Base-by-base conservation (phyloP, 2,797 vertebrate species). In the Rhinatrema bivittatum region DNA sequence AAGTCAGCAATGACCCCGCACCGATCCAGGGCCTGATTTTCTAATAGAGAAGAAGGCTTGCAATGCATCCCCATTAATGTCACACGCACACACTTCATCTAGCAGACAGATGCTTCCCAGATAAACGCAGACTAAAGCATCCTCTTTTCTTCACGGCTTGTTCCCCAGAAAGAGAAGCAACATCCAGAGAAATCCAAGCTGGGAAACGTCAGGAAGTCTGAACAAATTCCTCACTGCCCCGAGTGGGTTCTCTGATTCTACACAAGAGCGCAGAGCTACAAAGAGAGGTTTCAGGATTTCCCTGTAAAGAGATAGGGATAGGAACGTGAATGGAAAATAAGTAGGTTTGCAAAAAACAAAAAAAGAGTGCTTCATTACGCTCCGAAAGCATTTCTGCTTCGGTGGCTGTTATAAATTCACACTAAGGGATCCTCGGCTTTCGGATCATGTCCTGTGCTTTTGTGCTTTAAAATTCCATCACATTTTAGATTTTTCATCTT, bases 231-330 rank as follows among this genome's bases (percentile, higher is more conserved):
- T 73, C 25, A 56, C 33, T 41, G 36, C 53, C 72, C 78, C 81
- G 68, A 66, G 62, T 73, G 79, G 74, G 63, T 73, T 75, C 74
- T 86, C 75, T 40, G 67, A 47, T 82, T 86, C 83, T 83, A 75
- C 77, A 68, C 37, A 54, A 65, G 48, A 49, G 29, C 20, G 47
- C 42, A 32, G 32, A 48, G 28, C 52, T 64, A 58, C 64, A 47
- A 67, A 56, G 56, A 73, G 74, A 67, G 23, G 9, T 28, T 37
- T 39, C 33, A 59, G 51, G 29, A 28, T 36, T 62, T 50, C 24
- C 45, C 26, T 32, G 7, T 23, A 24, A 48, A 53, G 44, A 38
- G 12, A 1, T 18, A n/a, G 5, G 32, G 0, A 21, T 6, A 19
- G 12, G 18, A 20, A 59, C 31, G 12, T 27, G 56, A 52, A 58